Conservation (phyloP, 2,888 invertebrate genomes). For the Encarsia formosa region DNA sequence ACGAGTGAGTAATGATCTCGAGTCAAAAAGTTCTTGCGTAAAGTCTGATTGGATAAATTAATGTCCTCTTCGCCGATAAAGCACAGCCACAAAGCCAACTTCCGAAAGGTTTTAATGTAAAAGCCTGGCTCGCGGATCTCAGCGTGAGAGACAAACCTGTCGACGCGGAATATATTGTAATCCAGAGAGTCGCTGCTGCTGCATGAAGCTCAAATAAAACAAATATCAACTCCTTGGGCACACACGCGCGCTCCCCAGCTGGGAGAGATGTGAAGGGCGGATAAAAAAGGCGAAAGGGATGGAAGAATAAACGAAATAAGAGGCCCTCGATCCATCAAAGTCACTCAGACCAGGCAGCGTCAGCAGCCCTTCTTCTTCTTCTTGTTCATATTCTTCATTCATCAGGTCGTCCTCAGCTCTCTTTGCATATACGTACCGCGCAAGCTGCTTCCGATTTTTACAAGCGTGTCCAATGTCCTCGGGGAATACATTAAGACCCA, state of each 20-base stretch:
- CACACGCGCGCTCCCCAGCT: background rate
- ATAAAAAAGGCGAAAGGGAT: background rate
- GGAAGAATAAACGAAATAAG: constrained; percentile 3
- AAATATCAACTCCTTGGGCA: constrained; percentile 33
- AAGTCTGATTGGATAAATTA: too few relatives aligned
- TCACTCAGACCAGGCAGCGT: constrained; percentile 36
- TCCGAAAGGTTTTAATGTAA: too few relatives aligned
- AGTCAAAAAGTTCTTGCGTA: too few relatives aligned
- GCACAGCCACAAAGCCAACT: too few relatives aligned
- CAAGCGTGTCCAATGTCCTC: constrained; percentile 48
- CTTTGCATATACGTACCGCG: constrained; percentile 26
- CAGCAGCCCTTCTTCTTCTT: constrained; percentile 16
- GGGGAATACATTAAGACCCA: constrained; percentile 47
- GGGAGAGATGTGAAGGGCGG: background rate
- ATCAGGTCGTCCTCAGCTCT: background rate
- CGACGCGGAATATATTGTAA: background rate
- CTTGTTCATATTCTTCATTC: too few relatives aligned
- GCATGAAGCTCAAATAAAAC: background rate
- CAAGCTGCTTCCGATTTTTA: constrained; percentile 44
- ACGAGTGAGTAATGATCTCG: too few relatives aligned
- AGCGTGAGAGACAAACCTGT: background rate
- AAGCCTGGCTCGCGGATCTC: too few relatives aligned
- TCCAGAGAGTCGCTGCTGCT: background rate
- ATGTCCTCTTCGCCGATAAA: too few relatives aligned
- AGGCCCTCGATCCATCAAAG: constrained; percentile 49